phyloP scores from a whole-genome alignment of 2,888 invertebrate species.

The Ichneumoninae sp. region DNA sequence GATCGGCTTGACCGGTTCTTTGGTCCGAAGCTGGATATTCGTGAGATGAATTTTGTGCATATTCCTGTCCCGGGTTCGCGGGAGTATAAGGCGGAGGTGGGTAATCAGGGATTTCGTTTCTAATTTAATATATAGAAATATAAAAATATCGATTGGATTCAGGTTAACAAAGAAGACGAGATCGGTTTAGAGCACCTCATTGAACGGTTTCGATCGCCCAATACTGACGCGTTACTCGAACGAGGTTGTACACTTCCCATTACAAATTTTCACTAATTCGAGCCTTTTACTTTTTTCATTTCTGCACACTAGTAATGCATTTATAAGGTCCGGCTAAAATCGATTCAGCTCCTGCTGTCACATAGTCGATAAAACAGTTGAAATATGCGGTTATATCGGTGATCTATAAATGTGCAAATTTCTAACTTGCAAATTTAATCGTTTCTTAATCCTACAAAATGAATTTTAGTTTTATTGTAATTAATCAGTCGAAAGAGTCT shows the following conservation, averaged over 20 bases:
- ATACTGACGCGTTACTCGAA: conserved; percentile 28
- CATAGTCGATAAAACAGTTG: conserved; percentile 9
- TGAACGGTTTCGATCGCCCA: conserved; percentile 1
- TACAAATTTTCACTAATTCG: neutral
- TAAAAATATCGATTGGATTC: neutral
- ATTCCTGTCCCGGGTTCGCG: conserved; percentile 7
- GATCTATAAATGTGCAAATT: neutral
- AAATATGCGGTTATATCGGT: neutral
- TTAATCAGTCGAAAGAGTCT: no score
- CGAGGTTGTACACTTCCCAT: conserved; percentile 34
- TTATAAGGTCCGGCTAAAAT: neutral
- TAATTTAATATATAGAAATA: conserved; percentile 17
- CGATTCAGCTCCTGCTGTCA: neutral
- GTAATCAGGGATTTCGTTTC: conserved; percentile 52
- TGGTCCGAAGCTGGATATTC: conserved; percentile 26
- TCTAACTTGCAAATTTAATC: neutral
- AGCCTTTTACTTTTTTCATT: neutral
- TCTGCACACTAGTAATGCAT: neutral
- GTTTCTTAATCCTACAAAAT: neutral
- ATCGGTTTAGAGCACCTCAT: neutral
- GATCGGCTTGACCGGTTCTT: conserved; percentile 46
- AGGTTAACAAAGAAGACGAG: neutral
- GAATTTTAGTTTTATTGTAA: neutral
- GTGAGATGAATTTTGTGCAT: conserved; percentile 38
- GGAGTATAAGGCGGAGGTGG: conserved; percentile 52